phyloP scores from a whole-genome alignment of 2,797 vertebrate genomes.

The Sardinella longiceps region DNA sequence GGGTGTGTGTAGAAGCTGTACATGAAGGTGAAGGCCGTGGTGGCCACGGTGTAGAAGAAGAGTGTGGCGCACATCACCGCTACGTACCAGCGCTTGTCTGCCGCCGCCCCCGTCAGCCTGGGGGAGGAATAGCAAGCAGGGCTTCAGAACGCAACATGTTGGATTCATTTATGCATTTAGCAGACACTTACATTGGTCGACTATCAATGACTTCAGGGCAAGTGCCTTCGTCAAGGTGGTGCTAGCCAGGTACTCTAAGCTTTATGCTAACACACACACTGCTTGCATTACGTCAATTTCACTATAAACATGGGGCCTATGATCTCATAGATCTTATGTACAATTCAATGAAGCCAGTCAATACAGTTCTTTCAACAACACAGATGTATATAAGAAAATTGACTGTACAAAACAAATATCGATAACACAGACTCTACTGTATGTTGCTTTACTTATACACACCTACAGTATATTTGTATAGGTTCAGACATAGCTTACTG shows the following conservation, averaged over 20 bases:
- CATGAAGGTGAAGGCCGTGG: slow-evolving; percentile 84
- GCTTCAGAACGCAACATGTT: neutral
- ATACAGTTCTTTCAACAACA: neutral
- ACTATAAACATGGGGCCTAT: no score
- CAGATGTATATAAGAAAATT: neutral
- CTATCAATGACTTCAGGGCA: no score
- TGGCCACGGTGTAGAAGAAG: slow-evolving; percentile 84
- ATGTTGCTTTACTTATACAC: neutral
- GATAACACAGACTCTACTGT: neutral
- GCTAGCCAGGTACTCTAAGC: no score
- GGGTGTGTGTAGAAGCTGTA: slow-evolving; percentile 91
- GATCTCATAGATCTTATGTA: no score
- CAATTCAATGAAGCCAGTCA: neutral
- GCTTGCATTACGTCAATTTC: no score
- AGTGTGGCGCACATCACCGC: slow-evolving; percentile 83
- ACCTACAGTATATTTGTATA: neutral
- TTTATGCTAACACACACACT: no score
- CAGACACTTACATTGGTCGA: no score
- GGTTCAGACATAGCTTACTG: neutral
- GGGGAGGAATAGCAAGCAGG: neutral
- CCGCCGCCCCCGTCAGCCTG: slow-evolving; percentile 86
- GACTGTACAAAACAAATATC: neutral
- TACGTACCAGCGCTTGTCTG: slow-evolving; percentile 89
- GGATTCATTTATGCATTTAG: no score
- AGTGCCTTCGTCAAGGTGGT: no score